Evolutionary conservation across 2,888 invertebrate genomes (phyloP).

Genomic region (Andrena fulva): DNA sequence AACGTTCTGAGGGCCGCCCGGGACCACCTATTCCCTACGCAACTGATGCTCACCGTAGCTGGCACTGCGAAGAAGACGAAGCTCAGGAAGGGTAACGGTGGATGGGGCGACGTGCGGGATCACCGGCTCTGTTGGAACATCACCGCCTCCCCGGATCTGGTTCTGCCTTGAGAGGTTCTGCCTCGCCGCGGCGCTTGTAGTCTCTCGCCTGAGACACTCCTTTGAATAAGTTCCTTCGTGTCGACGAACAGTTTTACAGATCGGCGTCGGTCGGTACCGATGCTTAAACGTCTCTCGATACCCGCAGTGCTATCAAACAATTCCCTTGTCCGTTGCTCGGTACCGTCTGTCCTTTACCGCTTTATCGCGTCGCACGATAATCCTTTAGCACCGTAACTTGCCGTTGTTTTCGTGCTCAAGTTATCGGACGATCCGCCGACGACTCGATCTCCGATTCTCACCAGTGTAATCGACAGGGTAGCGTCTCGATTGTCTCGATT

Average conservation of each 20-base stretch:
- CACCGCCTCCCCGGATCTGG: constrained; percentile 78
- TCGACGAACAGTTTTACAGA: neutral
- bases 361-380: constrained; percentile 23
- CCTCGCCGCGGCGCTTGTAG: neutral
- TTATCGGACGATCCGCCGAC: constrained; percentile 30
- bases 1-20: constrained; percentile 90
- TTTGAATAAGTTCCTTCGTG: constrained; percentile 40
- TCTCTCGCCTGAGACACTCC: constrained; percentile 1
- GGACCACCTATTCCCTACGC: constrained; percentile 89
- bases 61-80: constrained; percentile 91
- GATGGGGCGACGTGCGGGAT: constrained; percentile 97
- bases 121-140: constrained; percentile 87
- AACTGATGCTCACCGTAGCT: constrained; percentile 89
- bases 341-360: constrained; percentile 3
- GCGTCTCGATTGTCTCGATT: constrained; percentile 9
- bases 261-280: neutral
- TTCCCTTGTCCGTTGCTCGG: constrained; percentile 2
- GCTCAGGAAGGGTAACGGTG: constrained; percentile 96
- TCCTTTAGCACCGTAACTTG: constrained; percentile 32
- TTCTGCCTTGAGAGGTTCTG: constrained; percentile 70
- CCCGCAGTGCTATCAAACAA: neutral
- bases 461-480: constrained; percentile 15
- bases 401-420: constrained; percentile 24
- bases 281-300: neutral
- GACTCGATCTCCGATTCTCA: constrained; percentile 16